A percentile compares a stretch with the other conserved stretches of the same genome.
Evolutionary conservation across 2,888 invertebrate species (phyloP).

Genomic region (Melanotus villosus): DNA sequence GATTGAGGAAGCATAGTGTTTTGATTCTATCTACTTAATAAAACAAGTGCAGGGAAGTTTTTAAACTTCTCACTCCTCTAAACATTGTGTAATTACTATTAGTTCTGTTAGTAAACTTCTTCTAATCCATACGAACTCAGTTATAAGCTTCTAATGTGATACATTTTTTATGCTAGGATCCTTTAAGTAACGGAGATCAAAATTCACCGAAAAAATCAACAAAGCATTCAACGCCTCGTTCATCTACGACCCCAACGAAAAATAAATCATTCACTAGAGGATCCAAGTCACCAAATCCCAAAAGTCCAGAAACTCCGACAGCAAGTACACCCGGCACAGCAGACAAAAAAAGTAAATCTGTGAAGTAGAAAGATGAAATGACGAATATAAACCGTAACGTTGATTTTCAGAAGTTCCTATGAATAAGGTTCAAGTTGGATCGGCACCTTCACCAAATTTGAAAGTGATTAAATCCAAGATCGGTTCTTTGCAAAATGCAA

Average conservation of each 20-base stretch:
- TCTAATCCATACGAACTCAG: no score
- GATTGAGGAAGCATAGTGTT: no score
- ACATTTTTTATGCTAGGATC: no score
- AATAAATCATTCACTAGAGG: constrained; percentile 66
- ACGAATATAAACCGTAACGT: neutral
- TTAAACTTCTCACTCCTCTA: no score
- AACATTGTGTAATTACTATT: no score
- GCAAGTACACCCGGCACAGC: constrained; percentile 68
- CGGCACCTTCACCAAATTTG: constrained; percentile 92
- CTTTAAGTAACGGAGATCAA: constrained; percentile 76
- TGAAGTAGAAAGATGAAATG: constrained; percentile 20
- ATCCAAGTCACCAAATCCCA: constrained; percentile 71
- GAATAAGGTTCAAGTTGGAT: constrained; percentile 94
- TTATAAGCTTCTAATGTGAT: no score
- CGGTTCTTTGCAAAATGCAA: constrained; percentile 91
- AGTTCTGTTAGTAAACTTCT: no score
- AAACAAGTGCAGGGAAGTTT: no score
- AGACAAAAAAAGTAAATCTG: constrained; percentile 81
- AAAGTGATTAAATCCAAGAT: constrained; percentile 94
- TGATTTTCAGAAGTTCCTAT: constrained; percentile 81
- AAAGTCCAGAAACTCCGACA: constrained; percentile 77
- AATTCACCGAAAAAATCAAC: constrained; percentile 81
- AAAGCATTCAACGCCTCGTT: constrained; percentile 52
- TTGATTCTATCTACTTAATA: no score
- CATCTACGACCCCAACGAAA: constrained; percentile 65